phyloP scores from a whole-genome alignment of 2,888 invertebrate genomes.

The Tetragonula carbonaria region DNA sequence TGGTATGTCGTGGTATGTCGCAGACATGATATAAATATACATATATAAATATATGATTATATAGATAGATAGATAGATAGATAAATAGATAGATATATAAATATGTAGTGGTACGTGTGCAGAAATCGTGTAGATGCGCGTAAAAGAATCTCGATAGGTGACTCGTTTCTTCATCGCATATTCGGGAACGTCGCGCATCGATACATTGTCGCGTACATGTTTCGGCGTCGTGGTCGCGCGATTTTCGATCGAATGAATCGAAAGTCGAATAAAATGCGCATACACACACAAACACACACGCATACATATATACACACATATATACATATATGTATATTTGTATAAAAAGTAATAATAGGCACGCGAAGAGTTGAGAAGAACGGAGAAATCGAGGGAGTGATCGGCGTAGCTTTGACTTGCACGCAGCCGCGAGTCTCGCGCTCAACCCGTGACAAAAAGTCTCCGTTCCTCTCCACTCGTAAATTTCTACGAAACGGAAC shows the following conservation, averaged over 20 bases:
- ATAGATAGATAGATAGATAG: constrained; percentile 29
- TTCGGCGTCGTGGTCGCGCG: not conserved
- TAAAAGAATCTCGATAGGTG: constrained; percentile 22
- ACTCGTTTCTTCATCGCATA: constrained; percentile 1
- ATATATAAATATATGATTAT: constrained; percentile 52
- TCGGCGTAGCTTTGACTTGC: constrained; percentile 1
- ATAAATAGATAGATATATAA: constrained; percentile 7
- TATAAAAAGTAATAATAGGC: constrained; percentile 15
- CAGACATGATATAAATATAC: constrained; percentile 53
- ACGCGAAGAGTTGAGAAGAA: constrained; percentile 32
- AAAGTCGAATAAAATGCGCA: not conserved
- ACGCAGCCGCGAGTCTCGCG: not conserved
- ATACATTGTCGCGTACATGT: not conserved
- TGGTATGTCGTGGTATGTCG: constrained; percentile 19
- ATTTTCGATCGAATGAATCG: constrained; percentile 3
- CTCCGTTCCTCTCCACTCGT: constrained; percentile 27
- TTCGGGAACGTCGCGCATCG: not conserved
- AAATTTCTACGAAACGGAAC: constrained; percentile 9
- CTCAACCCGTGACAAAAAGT: not conserved
- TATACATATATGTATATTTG: constrained; percentile 20
- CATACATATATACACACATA: not conserved
- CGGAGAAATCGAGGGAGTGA: constrained; percentile 17
- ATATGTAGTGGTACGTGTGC: constrained; percentile 32
- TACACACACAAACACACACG: not conserved
- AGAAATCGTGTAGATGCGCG: constrained; percentile 17